Conservation (phyloP, 1,140 invertebrate species). For the Zophobas atratus region DNA sequence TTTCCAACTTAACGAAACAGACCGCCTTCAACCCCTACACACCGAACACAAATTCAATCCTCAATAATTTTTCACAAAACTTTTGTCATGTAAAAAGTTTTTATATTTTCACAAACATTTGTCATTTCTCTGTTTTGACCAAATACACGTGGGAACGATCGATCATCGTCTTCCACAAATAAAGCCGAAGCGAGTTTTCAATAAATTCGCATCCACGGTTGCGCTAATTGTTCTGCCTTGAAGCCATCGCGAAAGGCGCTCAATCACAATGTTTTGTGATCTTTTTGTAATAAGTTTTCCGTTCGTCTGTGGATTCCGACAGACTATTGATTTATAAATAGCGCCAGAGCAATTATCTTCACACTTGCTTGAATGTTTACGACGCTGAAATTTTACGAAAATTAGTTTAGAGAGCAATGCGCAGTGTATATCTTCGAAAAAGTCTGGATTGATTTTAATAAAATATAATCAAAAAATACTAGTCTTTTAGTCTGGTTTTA, state of each 20-base stretch:
- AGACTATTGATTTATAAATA: too few species aligned
- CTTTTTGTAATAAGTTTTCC: too few species aligned
- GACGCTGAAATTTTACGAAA: too few species aligned
- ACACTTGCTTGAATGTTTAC: too few species aligned
- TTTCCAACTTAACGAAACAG: slow-evolving; percentile 61
- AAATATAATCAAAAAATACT: too few species aligned
- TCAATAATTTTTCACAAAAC: slow-evolving; percentile 65
- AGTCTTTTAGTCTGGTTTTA: too few species aligned
- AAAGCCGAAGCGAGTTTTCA: slow-evolving; percentile 36
- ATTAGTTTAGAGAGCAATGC: too few species aligned
- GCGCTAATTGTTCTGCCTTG: slow-evolving; percentile 14
- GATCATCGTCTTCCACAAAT: slow-evolving; percentile 53
- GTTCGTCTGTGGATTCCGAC: too few species aligned
- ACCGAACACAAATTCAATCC: slow-evolving; percentile 62
- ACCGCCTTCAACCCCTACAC: slow-evolving; percentile 46
- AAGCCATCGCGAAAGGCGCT: neutral
- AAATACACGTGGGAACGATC: slow-evolving; percentile 58
- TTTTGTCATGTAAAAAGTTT: slow-evolving; percentile 63
- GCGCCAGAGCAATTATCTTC: too few species aligned
- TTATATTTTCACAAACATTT: slow-evolving; percentile 62
- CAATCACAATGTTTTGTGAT: too few species aligned
- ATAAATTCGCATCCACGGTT: slow-evolving; percentile 31
- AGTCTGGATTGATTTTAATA: too few species aligned
- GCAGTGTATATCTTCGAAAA: too few species aligned
- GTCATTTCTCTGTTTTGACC: slow-evolving; percentile 65